Evolutionary conservation across 2,888 invertebrate genomes (phyloP), one percentile per base, ranked within the genome.

Genomic region (Drepanosiphum platanoidis): DNA sequence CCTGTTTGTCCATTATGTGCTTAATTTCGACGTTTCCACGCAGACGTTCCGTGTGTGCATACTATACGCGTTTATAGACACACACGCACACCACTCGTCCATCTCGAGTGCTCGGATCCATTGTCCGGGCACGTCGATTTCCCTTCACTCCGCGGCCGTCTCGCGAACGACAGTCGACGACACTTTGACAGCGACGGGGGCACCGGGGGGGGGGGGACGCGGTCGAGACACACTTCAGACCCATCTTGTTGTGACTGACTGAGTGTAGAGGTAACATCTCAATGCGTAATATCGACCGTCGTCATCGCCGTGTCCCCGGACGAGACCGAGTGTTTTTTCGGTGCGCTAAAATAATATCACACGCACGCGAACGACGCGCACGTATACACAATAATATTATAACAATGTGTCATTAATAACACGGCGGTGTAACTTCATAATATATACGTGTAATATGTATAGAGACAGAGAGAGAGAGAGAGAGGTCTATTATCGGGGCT

Each of bases 1-100:
- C 68, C 68, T 80, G 70, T 81, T 81, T 81, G 70, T 71, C 80
- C 70, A 70, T 70, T 81, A 81, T 36, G 80, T 34, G 79, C 68
- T 79, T 68, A 68, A 79, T 68, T 79, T 79, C 79, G 66, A 46
- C 66, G n/a, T 46, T 42, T 79, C 78, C 32, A 32, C n/a, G 32
- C 18, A 42, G 30, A 64, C 79, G 64, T n/a, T n/a, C 7, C 9
- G 52, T 74, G 18, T 18, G n/a, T 36, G 13, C 34, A 34, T 4
- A 5, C 36, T 27, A 30, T 27, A 27, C 11, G 30, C 13, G 27
- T 22, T 5, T 52, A 52, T 52, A 5, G 3, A 52, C 64, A 13
- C 64, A 13, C 64, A 64, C 9, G 13, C 64, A 9, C 64, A n/a
- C n/a, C 36, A 70, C 46, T 36, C 68, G 22, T 81, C 58, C 70